Conservation (phyloP, 2,888 invertebrate genomes). For the Gonocerus acuteangulatus region DNA sequence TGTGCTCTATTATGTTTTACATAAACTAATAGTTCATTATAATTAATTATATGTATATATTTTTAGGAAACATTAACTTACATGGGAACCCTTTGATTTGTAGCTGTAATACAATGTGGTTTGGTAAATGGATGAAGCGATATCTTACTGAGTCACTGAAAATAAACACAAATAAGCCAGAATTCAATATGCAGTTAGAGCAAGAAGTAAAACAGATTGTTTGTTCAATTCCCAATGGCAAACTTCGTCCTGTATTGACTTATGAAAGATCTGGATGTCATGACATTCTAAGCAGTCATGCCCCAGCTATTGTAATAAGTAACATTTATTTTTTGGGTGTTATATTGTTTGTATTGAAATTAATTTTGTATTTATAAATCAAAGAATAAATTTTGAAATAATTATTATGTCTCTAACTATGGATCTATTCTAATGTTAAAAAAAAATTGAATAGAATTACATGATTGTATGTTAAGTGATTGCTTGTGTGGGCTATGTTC, state of each 20-base stretch:
- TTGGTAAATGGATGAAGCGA: constrained; percentile 32
- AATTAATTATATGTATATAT: too few species aligned
- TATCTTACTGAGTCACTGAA: constrained; percentile 27
- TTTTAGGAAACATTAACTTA: constrained; percentile 32
- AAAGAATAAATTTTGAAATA: too few species aligned
- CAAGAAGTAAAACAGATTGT: neutral
- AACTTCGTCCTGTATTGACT: neutral
- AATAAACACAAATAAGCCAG: constrained; percentile 3
- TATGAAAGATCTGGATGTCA: neutral
- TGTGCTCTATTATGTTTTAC: too few species aligned
- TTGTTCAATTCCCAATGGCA: neutral
- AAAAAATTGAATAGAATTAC: too few species aligned
- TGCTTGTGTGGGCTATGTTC: too few species aligned
- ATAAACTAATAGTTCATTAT: too few species aligned
- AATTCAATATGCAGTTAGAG: constrained; percentile 5
- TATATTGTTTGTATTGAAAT: neutral
- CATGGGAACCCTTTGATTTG: constrained; percentile 29
- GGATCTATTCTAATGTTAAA: too few species aligned
- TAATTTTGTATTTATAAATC: neutral
- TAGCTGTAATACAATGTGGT: constrained; percentile 31
- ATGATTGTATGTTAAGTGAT: too few species aligned
- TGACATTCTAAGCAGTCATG: neutral
- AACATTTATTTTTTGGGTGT: neutral
- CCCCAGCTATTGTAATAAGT: neutral
- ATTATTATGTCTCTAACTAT: too few species aligned